Conservation (phyloP, 2,113 vertebrate species). For the Anolis sagrei region DNA sequence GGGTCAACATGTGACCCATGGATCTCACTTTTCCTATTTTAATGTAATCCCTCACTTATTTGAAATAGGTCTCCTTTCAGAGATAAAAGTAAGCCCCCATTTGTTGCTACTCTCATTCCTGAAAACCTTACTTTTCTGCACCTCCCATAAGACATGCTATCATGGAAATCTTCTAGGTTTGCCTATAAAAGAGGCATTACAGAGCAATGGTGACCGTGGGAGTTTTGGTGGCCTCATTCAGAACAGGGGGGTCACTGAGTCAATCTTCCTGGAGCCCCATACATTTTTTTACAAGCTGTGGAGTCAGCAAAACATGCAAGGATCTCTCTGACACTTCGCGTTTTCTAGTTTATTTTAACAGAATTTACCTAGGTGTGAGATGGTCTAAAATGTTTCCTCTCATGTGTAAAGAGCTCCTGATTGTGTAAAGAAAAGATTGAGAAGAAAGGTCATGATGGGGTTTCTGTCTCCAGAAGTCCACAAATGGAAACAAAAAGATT, state of each 20-base stretch:
- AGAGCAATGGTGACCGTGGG: not conserved
- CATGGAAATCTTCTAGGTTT: too few species aligned
- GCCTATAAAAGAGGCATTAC: too few species aligned
- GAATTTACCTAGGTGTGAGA: not conserved
- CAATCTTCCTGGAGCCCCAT: not conserved
- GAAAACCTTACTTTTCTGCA: too few species aligned
- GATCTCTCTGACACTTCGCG: not conserved
- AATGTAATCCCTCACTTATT: too few species aligned
- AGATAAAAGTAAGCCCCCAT: too few species aligned
- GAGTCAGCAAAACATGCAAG: not conserved
- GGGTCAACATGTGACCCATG: too few species aligned
- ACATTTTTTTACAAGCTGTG: not conserved
- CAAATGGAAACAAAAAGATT: conserved; percentile 3
- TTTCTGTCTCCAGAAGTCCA: conserved; percentile 35
- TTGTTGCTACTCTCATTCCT: too few species aligned
- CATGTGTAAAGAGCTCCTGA: not conserved
- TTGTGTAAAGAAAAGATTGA: not conserved
- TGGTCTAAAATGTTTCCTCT: not conserved
- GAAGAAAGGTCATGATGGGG: conserved; percentile 14
- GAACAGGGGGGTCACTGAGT: not conserved
- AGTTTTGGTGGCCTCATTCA: not conserved
- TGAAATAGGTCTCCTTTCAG: too few species aligned
- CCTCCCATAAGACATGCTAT: too few species aligned
- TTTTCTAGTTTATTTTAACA: not conserved
- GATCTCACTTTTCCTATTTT: too few species aligned